Conservation (phyloP, 2,888 invertebrate genomes). For the Mesopsocus fuscifrons region DNA sequence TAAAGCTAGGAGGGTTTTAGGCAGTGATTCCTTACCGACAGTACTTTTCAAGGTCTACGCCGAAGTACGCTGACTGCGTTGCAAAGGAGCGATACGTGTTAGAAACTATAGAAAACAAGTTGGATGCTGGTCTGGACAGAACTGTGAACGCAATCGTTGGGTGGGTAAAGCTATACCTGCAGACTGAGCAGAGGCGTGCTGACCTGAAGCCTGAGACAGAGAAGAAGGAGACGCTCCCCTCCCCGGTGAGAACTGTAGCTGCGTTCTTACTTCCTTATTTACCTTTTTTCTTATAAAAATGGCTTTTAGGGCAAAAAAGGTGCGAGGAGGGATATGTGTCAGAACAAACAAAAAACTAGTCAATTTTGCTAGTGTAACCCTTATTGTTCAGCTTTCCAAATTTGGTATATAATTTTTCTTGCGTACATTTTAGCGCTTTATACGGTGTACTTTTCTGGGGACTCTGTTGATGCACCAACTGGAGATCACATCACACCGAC, state of each 20-base stretch:
- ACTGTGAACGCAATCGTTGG: constrained; percentile 73
- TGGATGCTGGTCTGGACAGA: constrained; percentile 74
- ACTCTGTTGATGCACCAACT: too few relatives aligned
- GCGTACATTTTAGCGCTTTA: too few relatives aligned
- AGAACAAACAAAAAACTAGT: too few relatives aligned
- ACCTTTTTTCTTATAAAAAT: constrained; percentile 10
- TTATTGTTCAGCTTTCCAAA: too few relatives aligned
- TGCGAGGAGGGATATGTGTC: background rate
- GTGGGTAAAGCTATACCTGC: constrained; percentile 78
- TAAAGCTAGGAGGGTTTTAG: too few relatives aligned
- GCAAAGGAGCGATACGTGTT: constrained; percentile 69
- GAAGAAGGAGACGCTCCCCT: constrained; percentile 60
- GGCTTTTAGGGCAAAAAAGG: background rate
- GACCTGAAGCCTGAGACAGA: constrained; percentile 83
- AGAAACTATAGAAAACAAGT: constrained; percentile 77
- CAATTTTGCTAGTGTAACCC: too few relatives aligned
- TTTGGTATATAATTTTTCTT: too few relatives aligned
- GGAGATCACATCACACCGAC: too few relatives aligned
- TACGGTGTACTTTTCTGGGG: too few relatives aligned
- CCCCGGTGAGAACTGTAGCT: constrained; percentile 38
- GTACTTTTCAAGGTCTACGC: constrained; percentile 76
- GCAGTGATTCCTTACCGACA: too few relatives aligned
- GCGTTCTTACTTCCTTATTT: constrained; percentile 1
- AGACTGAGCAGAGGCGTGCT: constrained; percentile 84
- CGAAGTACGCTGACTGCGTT: constrained; percentile 73